Evolutionary conservation across 2,888 invertebrate genomes (phyloP), one percentile per base, ranked within the genome.

Genomic region (Ectropis crepuscularia): DNA sequence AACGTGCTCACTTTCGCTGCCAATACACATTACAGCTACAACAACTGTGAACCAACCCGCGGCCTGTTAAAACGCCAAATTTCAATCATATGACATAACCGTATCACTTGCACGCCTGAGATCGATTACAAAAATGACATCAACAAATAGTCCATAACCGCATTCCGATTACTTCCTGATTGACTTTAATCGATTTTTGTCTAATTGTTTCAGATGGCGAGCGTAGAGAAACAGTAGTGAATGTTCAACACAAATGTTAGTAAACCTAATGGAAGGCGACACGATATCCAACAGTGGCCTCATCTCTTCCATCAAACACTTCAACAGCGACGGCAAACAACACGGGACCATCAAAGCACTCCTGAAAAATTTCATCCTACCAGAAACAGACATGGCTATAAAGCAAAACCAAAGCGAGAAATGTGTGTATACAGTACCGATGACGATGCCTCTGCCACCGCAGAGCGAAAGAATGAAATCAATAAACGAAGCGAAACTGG

Each of bases 151-250:
- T 50, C 63, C 60, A 54, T 41, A 50, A 57, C 65, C 48, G 43
- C 28, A 28, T 60, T 51, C 69, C 12, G 49, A 71, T 68, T 61
- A 66, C 55, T 68, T 71, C 64, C 63, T 59, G 46, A 6, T 8
- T 12, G 53, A 45, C 41, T 50, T 5, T 65, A 41, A 66, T 51
- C 12, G 38, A 37, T 46, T 45, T 60, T 43, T 67, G 46, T 74
- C 76, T 74, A 58, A 75, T 88, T 86, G 85, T 92, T 92, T 58
- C 90, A 92, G 92, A 89, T 91, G 92, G 85, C 87, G 92, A 90
- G 85, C 87, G 86, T 88, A 90, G 84, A 81, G 81, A 85, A 87
- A 80, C 82, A 77, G 81, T 76, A 73, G 74, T 77, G 80, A 77
- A 82, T 72, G 83, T 81, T 78, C 81, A 82, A 75, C 79, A 83